phyloP scores from a whole-genome alignment of 1,140 invertebrate genomes.

The Belonocnema kinseyi region DNA sequence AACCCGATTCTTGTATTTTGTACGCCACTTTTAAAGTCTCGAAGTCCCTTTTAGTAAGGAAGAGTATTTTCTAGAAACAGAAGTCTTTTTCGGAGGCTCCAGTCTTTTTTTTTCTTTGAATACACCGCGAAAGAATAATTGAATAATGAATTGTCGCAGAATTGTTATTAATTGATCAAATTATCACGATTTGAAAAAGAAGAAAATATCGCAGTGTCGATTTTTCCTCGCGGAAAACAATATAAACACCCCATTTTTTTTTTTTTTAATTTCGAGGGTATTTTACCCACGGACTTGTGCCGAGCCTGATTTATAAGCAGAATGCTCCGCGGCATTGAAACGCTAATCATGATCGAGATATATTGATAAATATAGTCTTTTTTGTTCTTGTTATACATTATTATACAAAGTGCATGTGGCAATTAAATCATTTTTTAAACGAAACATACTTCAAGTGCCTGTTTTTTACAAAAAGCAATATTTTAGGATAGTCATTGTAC shows the following conservation, averaged over 20 bases:
- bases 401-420: slow-evolving; percentile 28
- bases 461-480: slow-evolving; percentile 28
- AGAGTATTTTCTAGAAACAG: not conserved
- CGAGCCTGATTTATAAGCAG: slow-evolving; percentile 21
- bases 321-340: slow-evolving; percentile 27
- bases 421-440: slow-evolving; percentile 28
- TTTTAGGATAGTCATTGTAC: slow-evolving; percentile 29
- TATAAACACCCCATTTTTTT: not conserved
- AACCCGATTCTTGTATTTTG: not conserved
- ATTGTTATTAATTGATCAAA: not conserved
- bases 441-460: slow-evolving; percentile 30
- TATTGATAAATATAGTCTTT: slow-evolving; percentile 25
- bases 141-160: not conserved
- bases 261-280: not conserved
- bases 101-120: not conserved
- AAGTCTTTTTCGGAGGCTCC: not conserved
- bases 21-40: slow-evolving; percentile 15
- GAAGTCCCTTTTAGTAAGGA: not conserved
- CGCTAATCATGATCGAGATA: slow-evolving; percentile 22
- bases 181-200: not conserved
- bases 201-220: not conserved
- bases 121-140: slow-evolving; percentile 2
- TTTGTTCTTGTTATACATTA: slow-evolving; percentile 32
- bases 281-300: slow-evolving; percentile 17
- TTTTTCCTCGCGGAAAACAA: not conserved